A percentile compares a stretch with the other conserved stretches of the same genome.
Evolutionary conservation across 2,888 invertebrate species (phyloP).

Genomic region (Meteorus cinctellus): DNA sequence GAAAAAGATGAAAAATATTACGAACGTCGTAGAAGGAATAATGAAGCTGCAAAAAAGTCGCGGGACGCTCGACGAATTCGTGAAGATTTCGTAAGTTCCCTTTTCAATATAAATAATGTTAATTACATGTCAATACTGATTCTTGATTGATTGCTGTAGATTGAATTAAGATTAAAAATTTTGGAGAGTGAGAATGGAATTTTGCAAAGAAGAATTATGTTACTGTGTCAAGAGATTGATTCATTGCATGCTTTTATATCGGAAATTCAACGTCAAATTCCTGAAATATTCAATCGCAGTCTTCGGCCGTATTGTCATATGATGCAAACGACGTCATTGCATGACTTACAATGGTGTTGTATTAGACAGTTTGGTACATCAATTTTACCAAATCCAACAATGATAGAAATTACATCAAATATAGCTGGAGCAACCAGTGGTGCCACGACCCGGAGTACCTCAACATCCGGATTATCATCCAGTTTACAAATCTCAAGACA

Average conservation of each 20-base stretch:
- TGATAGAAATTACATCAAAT: not conserved
- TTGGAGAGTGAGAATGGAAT: conserved; percentile 93
- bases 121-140: not conserved
- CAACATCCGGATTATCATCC: conserved; percentile 25
- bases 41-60: conserved; percentile 94
- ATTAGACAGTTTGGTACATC: not conserved
- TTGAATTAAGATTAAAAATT: conserved; percentile 88
- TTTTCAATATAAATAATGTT: too few species aligned
- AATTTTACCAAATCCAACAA: conserved; percentile 4
- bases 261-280: conserved; percentile 16
- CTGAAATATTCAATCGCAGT: not conserved
- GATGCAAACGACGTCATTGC: not conserved
- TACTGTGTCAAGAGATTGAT: conserved; percentile 86
- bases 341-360: conserved; percentile 2
- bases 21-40: conserved; percentile 89
- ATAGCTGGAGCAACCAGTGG: not conserved
- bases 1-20: conserved; percentile 93
- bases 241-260: conserved; percentile 73
- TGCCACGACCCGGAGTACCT: conserved; percentile 4
- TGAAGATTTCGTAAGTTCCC: conserved; percentile 83
- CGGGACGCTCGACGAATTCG: conserved; percentile 89
- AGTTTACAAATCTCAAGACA: not conserved
- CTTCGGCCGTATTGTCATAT: not conserved
- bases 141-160: conserved; percentile 71
- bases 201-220: conserved; percentile 86